phyloP scores from a whole-genome alignment of 2,888 invertebrate species.

The Drosophila formosana region DNA sequence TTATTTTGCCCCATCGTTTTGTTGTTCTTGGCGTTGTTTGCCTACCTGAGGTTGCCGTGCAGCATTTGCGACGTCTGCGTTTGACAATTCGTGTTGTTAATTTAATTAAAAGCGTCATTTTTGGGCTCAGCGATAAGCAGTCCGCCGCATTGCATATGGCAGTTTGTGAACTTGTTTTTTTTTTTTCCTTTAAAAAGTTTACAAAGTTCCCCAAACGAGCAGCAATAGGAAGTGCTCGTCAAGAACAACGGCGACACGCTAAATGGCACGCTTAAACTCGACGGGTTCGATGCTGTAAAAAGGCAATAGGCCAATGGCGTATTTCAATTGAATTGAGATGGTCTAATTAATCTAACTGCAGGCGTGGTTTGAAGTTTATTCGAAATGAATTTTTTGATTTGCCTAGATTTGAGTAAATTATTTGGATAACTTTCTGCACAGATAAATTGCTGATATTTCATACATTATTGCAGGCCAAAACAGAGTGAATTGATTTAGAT shows the following conservation, averaged over 20 bases:
- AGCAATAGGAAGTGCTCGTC: conserved; percentile 11
- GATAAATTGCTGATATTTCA: not conserved
- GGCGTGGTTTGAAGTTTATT: not conserved
- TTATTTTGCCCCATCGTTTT: conserved; percentile 24
- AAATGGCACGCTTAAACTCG: not conserved
- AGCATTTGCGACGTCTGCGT: conserved; percentile 56
- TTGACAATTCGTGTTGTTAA: conserved; percentile 78
- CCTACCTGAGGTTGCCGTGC: conserved; percentile 50
- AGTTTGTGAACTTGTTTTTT: conserved; percentile 21
- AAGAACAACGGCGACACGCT: conserved; percentile 16
- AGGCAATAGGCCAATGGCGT: not conserved
- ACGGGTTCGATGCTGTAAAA: not conserved
- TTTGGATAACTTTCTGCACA: not conserved
- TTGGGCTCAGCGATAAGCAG: conserved; percentile 23
- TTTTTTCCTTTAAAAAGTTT: conserved; percentile 22
- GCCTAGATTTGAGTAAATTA: not conserved
- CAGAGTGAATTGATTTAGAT: no score
- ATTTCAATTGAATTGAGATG: not conserved
- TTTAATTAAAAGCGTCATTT: conserved; percentile 72
- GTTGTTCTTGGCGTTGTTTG: conserved; percentile 8
- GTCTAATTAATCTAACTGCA: not conserved
- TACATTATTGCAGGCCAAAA: no score
- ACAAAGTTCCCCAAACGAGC: conserved; percentile 34
- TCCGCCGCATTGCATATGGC: conserved; percentile 30
- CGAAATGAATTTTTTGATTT: not conserved